Percentiles rank a stretch among this genome's conserved stretches.
Conservation (phyloP, 2,888 invertebrate species). For the Taphrorychus bicolor region DNA sequence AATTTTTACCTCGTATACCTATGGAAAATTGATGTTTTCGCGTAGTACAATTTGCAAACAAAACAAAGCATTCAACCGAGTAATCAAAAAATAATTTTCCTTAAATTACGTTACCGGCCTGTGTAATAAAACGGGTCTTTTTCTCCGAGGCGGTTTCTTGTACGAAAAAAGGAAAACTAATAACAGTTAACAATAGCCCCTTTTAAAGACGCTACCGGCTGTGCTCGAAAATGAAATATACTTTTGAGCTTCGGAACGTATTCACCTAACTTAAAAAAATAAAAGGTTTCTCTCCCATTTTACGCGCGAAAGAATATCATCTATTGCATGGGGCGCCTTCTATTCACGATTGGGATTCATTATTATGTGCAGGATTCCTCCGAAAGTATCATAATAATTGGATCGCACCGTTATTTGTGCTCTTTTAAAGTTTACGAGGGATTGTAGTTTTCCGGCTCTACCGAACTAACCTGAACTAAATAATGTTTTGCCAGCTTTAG, state of each 20-base stretch:
- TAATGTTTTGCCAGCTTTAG: background rate
- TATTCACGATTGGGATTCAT: background rate
- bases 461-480: background rate
- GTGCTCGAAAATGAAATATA: slow-evolving; percentile 19
- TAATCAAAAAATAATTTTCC: slow-evolving; percentile 2
- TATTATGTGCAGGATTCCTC: slow-evolving; percentile 1
- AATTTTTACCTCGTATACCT: too few relatives aligned
- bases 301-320: background rate
- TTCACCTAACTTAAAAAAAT: slow-evolving; percentile 11
- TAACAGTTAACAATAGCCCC: slow-evolving; percentile 27
- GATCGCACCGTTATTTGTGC: background rate
- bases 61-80: background rate
- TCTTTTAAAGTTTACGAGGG: too few relatives aligned
- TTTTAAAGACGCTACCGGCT: slow-evolving; percentile 12
- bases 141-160: slow-evolving; percentile 8
- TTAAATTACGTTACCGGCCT: slow-evolving; percentile 9
- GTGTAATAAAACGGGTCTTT: slow-evolving; percentile 3
- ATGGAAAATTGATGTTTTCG: background rate
- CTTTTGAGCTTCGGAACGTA: slow-evolving; percentile 6
- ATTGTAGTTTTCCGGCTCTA: too few relatives aligned
- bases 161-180: slow-evolving; percentile 22
- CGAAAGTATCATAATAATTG: background rate
- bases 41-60: background rate
- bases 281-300: slow-evolving; percentile 12
- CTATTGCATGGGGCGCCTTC: background rate